Conservation (phyloP, 2,113 vertebrate genomes). For the Rhipidura dahli region DNA sequence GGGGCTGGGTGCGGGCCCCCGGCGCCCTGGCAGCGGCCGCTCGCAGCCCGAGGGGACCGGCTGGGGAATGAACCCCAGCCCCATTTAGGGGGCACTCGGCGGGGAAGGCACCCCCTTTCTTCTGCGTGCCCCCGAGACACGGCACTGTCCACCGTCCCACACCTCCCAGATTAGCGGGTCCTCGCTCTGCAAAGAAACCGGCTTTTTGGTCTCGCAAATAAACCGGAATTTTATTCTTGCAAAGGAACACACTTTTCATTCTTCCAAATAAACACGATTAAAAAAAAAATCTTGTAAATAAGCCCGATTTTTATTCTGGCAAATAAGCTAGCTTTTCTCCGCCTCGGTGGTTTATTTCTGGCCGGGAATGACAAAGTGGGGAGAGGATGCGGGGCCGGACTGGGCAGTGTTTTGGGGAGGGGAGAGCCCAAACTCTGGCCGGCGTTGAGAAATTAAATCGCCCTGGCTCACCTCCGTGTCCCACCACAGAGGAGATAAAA, state of each 20-base stretch:
- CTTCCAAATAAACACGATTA: background rate
- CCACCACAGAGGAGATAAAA: background rate
- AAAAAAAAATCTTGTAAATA: background rate
- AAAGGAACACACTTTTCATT: background rate
- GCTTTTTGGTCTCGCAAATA: background rate
- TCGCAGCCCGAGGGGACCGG: background rate
- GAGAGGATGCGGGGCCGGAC: background rate
- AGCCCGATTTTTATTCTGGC: background rate
- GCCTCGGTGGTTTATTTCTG: constrained; percentile 17
- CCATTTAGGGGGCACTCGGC: constrained; percentile 27
- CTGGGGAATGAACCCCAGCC: constrained; percentile 48
- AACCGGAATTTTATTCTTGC: background rate
- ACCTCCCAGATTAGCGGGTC: background rate
- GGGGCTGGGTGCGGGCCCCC: background rate
- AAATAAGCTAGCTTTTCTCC: background rate
- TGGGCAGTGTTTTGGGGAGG: background rate
- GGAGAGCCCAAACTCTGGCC: background rate
- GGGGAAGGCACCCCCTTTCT: constrained; percentile 38
- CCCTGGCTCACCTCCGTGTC: background rate
- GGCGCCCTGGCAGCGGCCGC: background rate
- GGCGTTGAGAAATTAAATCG: background rate
- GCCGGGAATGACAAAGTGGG: background rate
- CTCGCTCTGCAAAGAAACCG: background rate
- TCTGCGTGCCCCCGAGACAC: background rate
- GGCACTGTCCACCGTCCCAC: background rate